Evolutionary conservation across 2,113 vertebrate genomes (phyloP).

Genomic region (Rattus rattus): DNA sequence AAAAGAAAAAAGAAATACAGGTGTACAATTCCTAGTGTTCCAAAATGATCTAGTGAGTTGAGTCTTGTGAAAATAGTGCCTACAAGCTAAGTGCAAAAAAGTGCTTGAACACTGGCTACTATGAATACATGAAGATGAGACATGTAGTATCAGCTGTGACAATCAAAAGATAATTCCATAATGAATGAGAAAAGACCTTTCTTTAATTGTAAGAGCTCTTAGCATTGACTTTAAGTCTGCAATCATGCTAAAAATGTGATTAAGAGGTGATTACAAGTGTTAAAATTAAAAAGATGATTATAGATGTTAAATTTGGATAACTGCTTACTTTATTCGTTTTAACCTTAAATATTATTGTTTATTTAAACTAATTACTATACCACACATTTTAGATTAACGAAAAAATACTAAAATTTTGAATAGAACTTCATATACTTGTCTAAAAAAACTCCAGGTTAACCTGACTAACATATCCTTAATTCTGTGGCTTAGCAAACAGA

Average conservation of each 20-base stretch:
- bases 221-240: not conserved
- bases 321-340: not conserved
- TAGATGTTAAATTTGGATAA: not conserved
- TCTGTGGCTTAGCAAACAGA: not conserved
- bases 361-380: not conserved
- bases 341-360: not conserved
- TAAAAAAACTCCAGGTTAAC: not conserved
- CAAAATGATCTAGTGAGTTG: not conserved
- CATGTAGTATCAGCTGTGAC: not conserved
- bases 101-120: not conserved
- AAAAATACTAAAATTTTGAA: not conserved
- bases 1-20: not conserved
- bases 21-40: not conserved
- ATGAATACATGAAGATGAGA: not conserved
- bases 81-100: not conserved
- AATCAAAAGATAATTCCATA: not conserved
- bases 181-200: not conserved
- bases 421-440: not conserved
- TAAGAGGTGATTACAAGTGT: not conserved
- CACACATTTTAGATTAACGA: not conserved
- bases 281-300: not conserved
- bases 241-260: not conserved
- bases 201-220: not conserved
- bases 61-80: not conserved
- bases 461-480: not conserved